phyloP scores from a whole-genome alignment of 2,888 invertebrate species.

The Caenorhabditis sp. region DNA sequence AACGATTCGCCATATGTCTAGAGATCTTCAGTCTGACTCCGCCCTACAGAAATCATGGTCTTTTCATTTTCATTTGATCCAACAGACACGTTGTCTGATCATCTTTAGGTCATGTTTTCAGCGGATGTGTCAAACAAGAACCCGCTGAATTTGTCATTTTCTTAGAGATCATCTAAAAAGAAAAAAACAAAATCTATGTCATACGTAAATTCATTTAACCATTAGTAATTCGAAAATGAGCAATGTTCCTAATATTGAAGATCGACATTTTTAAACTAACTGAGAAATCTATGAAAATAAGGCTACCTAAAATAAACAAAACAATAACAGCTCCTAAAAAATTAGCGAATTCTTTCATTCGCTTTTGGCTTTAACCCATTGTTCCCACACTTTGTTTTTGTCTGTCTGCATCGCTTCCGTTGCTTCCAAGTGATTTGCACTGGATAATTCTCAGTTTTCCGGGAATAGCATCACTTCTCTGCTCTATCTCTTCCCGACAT shows the following conservation, averaged over 20 bases:
- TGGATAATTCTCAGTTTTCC: neutral
- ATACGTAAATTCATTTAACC: conserved; percentile 10
- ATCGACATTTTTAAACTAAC: no score
- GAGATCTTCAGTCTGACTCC: neutral
- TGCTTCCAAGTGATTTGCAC: conserved; percentile 5
- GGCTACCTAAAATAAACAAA: no score
- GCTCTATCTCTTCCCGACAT: neutral
- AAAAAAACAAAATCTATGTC: neutral
- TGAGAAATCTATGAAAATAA: no score
- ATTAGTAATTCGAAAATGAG: neutral
- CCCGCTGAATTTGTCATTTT: conserved; percentile 20
- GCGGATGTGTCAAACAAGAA: conserved; percentile 10
- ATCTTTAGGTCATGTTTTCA: conserved; percentile 36
- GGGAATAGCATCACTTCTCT: neutral
- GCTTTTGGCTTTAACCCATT: no score
- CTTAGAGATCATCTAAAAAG: conserved; percentile 14
- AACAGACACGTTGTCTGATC: conserved; percentile 11
- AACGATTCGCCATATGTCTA: conserved; percentile 40
- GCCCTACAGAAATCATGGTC: conserved; percentile 7
- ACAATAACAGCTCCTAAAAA: no score
- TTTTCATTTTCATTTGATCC: neutral
- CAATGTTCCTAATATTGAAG: no score
- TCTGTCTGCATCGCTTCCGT: neutral
- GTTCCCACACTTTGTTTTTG: conserved; percentile 14
- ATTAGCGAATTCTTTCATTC: neutral